phyloP scores from a whole-genome alignment of 1,140 invertebrate species.

The Gonatopus flavifemur region DNA sequence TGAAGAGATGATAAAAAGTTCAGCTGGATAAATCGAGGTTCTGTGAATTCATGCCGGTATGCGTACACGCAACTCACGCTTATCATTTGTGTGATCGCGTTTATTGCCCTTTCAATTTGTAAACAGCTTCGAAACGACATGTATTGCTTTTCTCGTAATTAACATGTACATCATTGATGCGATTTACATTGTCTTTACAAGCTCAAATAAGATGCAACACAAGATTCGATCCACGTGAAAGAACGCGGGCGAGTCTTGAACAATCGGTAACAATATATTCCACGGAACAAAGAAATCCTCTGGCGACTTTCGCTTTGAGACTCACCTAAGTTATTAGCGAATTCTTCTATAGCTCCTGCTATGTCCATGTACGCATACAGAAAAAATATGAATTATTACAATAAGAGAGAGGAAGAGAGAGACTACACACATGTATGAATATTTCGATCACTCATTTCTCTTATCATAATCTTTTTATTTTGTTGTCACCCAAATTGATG shows the following conservation, averaged over 20 bases:
- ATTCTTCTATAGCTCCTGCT: constrained; percentile 51
- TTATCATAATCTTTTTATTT: too few species aligned
- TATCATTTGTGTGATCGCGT: background rate
- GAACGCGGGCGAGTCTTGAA: too few species aligned
- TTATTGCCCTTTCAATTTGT: constrained; percentile 6
- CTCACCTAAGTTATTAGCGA: constrained; percentile 54
- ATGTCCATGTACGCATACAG: constrained; percentile 50
- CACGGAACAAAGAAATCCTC: too few species aligned
- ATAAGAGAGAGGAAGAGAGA: constrained; percentile 14
- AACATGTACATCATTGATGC: background rate
- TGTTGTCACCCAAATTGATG: too few species aligned
- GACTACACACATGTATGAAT: constrained; percentile 15
- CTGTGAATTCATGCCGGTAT: too few species aligned
- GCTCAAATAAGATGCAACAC: too few species aligned
- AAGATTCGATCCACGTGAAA: too few species aligned
- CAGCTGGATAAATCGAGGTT: constrained; percentile 1
- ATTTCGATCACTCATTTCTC: too few species aligned
- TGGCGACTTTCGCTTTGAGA: too few species aligned
- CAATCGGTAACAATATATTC: too few species aligned
- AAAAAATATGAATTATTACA: too few species aligned
- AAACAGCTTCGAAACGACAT: background rate
- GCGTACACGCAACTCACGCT: constrained; percentile 21
- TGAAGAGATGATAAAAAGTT: constrained; percentile 21
- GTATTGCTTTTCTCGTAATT: background rate
- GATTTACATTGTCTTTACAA: too few species aligned